phyloP scores from a whole-genome alignment of 2,113 vertebrate genomes.

The Psittacula cyanocephala region DNA sequence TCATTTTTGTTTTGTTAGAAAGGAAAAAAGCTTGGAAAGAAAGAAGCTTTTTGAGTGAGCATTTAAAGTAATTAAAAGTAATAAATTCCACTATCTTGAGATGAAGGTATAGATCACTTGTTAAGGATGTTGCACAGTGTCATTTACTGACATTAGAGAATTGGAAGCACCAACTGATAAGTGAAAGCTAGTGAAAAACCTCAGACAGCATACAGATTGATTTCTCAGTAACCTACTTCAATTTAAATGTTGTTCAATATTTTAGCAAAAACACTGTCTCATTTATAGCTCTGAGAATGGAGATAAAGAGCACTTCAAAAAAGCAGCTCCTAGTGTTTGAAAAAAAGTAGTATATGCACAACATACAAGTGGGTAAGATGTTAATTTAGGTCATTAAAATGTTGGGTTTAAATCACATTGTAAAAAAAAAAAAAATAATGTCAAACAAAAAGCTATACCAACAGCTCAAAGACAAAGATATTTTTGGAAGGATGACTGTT shows the following conservation, averaged over 20 bases:
- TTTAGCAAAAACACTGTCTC: not conserved
- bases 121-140: not conserved
- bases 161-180: not conserved
- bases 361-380: too few species aligned
- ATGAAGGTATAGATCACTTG: constrained; percentile 25
- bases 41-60: not conserved
- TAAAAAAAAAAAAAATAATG: not conserved
- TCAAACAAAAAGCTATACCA: not conserved
- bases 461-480: not conserved
- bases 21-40: not conserved
- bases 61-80: constrained; percentile 48
- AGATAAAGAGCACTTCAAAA: not conserved
- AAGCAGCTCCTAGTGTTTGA: not conserved
- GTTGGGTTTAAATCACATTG: not conserved
- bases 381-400: not conserved
- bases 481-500: not conserved
- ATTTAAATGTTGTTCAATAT: not conserved
- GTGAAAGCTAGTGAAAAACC: constrained; percentile 12
- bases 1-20: constrained; percentile 5
- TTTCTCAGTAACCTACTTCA: not conserved
- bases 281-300: not conserved
- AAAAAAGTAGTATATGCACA: not conserved
- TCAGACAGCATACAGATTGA: not conserved
- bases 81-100: not conserved
- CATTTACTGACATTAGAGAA: not conserved